Conservation (phyloP, 2,888 invertebrate species). For the Osedax frankpressi region DNA sequence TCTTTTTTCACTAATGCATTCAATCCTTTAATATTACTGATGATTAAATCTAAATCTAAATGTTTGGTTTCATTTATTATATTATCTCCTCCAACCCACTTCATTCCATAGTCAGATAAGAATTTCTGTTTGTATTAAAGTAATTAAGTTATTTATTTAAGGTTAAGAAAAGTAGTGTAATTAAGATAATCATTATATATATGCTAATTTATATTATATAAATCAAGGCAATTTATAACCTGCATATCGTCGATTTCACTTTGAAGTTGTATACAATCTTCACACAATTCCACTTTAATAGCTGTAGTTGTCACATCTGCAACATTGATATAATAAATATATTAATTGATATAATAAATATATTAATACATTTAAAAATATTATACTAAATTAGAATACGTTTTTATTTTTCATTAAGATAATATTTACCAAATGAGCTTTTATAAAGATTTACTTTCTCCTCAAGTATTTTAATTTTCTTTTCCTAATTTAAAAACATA, state of each 20-base stretch:
- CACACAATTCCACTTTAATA: background rate
- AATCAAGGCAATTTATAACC: too few relatives aligned
- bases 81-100: background rate
- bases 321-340: too few relatives aligned
- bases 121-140: too few relatives aligned
- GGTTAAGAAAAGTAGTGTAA: too few relatives aligned
- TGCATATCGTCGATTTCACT: background rate
- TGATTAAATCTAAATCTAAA: background rate
- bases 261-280: background rate
- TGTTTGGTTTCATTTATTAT: background rate
- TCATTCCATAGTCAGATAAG: background rate
- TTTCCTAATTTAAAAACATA: background rate
- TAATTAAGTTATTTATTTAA: too few relatives aligned
- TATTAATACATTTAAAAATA: background rate
- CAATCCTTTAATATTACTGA: background rate
- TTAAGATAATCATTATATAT: too few relatives aligned
- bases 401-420: background rate
- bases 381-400: background rate
- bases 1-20: background rate
- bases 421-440: background rate
- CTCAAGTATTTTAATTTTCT: background rate
- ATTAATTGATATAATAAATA: too few relatives aligned
- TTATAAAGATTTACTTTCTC: background rate
- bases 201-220: too few relatives aligned
- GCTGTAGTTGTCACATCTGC: too few relatives aligned